Base-by-base conservation (phyloP, 2,888 invertebrate species). In the Mesodorylaimus sp. region DNA sequence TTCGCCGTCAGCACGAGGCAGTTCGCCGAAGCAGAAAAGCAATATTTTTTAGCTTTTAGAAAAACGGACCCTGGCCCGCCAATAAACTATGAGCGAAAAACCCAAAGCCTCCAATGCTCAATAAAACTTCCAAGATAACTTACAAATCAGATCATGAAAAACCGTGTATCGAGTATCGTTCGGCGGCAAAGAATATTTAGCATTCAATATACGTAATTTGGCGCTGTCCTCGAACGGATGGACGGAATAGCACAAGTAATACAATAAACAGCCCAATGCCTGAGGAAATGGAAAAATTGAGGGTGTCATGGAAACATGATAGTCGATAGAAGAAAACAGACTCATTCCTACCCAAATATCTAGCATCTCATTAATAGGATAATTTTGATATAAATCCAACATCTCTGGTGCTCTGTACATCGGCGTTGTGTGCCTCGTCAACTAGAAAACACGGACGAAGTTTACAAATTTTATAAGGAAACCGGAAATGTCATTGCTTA, bases 341-440 rank as follows among this genome's bases (percentile, higher is more conserved):
- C 27, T 10, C 26, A 19, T 21, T 52, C 62, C 54, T 57, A 72
- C 72, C 97, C 97, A 97, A 36, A 91, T 76, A 70, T 99, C 97
- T 1, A 82, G 79, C 41, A 83, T 79, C 56, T 83, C 77, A 50
- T 88, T 88, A 57, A 97, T 88, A 54, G 81, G 82, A 65, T 81
- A 80, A 67, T 97, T 91, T 63, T 81, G 86, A 83, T 95, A 97
- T 2, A 91, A 85, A 66, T 95, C 93, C 50, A 95, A 75, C 81
- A 95, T 89, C 75, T 97, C 97, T 28, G 97, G 97, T 0, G 95
- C 84, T 66, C 97, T 76, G 70, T 97, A 97, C 95, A 76, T 76
- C 3, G 76, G 76, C 19, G 76, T 76, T 19, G 75, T 76, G 59
- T 73, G 69, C 55, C 70, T 69, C n/a, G 70, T 64, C 61, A 74